These are phyloP conservation scores for Montipora sp. DNA, from an alignment of 64 coral and sea anemone species.

Conservation along the genomic window DNA sequence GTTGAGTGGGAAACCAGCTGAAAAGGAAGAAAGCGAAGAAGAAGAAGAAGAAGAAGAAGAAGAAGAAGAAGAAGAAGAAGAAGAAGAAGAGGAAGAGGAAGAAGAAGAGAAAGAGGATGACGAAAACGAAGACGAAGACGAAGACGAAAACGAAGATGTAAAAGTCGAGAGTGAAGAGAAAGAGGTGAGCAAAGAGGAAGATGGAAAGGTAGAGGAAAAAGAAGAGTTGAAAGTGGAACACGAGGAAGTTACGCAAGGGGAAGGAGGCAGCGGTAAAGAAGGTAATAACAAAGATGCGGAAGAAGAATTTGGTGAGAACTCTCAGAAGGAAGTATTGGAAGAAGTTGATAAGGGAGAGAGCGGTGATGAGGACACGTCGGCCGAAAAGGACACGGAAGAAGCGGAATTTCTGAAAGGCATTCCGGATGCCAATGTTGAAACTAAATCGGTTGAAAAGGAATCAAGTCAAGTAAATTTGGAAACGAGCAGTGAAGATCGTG, in stretches of 20 bases:
- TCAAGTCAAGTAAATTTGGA: conserved; percentile 2
- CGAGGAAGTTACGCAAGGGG: conserved; percentile 17
- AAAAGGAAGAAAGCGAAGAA: conserved; percentile 68
- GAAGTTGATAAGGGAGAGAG: conserved; percentile 1
- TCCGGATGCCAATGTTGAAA: conserved; percentile 1
- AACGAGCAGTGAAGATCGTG: neutral
- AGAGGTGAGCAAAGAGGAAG: neutral
- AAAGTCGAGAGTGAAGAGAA: too few relatives aligned
- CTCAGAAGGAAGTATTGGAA: neutral
- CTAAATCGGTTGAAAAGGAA: neutral
- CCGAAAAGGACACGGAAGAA: neutral
- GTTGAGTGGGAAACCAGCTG: conserved; percentile 45
- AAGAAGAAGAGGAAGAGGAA: conserved; percentile 17
- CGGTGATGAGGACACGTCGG: neutral
- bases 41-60: conserved; percentile 50
- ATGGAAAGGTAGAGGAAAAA: conserved; percentile 21
- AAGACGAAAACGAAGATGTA: conserved; percentile 32
- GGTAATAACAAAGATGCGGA: conserved; percentile 4
- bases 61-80: neutral
- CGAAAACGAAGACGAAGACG: conserved; percentile 19
- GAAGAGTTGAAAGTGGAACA: conserved; percentile 22
- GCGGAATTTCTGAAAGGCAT: neutral
- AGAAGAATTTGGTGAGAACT: neutral
- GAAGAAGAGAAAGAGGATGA: conserved; percentile 17
- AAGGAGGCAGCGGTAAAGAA: neutral